Evolutionary conservation across 2,797 vertebrate genomes (phyloP), one percentile per base, ranked within the genome.

Genomic region (Neopelma chrysocephalum): DNA sequence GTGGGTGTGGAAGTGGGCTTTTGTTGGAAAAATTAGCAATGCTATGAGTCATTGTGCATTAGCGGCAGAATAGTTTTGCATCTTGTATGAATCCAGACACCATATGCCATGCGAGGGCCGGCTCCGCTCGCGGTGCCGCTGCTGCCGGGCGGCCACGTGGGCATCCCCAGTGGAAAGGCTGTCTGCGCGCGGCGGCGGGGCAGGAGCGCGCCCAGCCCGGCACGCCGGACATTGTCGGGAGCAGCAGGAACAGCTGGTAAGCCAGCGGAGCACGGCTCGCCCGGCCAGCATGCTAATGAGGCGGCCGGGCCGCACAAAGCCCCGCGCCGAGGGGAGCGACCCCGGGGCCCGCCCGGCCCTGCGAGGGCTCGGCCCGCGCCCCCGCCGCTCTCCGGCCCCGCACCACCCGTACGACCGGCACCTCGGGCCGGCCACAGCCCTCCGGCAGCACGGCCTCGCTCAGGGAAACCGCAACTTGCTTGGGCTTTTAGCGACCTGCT

Each of bases 211-310:
- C 98, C 98, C 98, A 98, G 98, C 98, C 98, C 98, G 98, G 99
- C 98, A 98, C 98, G 99, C 98, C 97, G 98, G 98, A 99, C 98
- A 99, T 99, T 99, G 98, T 99, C 97, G 97, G 87, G 98, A 99
- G 98, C 99, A 99, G 98, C 98, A 98, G 98, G 99, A 99, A 99
- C 99, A 99, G 99, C 99, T 99, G 99, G 99, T 99, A 98, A 99
- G 98, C 99, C 98, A 98, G 98, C 82, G 18, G 61, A 84, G 93
- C 93, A 12, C 76, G 50, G 70, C 56, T 51, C 47, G 61, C 85
- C 86, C 31, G 47, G 75, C 65, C 95, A 45, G 95, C 95, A 96
- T 96, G 95, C 89, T 96, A 96, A 96, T 96, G 92, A 96, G 86
- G 13, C 11, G 54, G 77, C 53, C 7, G 47, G 80, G 34, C 7